Conservation (phyloP, 1,140 invertebrate genomes). For the Trissolcus basalis region DNA sequence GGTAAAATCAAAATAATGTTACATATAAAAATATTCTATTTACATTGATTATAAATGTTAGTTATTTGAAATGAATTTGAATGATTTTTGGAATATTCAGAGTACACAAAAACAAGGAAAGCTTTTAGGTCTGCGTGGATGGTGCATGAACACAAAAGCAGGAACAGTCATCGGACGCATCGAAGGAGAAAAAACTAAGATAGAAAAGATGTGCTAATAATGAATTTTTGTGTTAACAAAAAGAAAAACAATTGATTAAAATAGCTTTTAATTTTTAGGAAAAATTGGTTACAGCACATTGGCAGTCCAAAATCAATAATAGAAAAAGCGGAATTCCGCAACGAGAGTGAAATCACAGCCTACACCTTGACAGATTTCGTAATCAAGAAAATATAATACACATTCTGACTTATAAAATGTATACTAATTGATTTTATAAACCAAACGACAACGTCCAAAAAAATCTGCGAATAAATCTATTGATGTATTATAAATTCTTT, state of each 20-base stretch:
- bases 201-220: conserved; percentile 81
- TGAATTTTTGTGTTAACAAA: too few relatives aligned
- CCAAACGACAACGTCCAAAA: too few relatives aligned
- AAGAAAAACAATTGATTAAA: too few relatives aligned
- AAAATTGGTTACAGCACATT: conserved; percentile 80
- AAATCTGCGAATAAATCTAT: neutral
- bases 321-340: conserved; percentile 81
- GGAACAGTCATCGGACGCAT: conserved; percentile 84
- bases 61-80: too few relatives aligned
- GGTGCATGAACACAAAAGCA: conserved; percentile 84
- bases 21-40: too few relatives aligned
- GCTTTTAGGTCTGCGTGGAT: conserved; percentile 82
- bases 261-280: too few relatives aligned
- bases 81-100: conserved; percentile 69
- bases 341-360: conserved; percentile 77
- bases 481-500: neutral
- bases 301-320: conserved; percentile 84
- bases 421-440: neutral
- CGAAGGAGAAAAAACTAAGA: conserved; percentile 80
- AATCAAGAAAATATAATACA: conserved; percentile 48
- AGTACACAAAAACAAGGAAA: conserved; percentile 82
- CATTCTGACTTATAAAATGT: too few relatives aligned
- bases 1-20: conserved; percentile 66
- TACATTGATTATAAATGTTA: too few relatives aligned
- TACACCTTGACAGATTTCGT: conserved; percentile 50